Base-by-base conservation (phyloP, 2,113 vertebrate genomes). In the Oreochromis tanganicae region DNA sequence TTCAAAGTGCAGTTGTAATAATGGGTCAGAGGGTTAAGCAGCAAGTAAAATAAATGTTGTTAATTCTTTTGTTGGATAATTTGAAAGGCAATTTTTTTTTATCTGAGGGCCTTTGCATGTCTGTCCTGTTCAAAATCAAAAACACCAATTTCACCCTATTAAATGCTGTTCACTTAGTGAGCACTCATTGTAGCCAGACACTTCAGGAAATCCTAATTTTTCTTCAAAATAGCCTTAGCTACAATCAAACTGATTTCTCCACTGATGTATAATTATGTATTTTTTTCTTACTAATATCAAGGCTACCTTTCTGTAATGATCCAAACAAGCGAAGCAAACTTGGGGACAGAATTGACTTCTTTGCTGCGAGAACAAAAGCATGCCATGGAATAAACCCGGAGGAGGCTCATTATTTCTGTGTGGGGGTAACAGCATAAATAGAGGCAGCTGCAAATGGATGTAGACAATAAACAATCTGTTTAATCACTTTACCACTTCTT, bases 321-420 rank as follows among this genome's bases (percentile, higher is more conserved):
- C 46, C 78, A 78, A 90, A 85, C 79, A 68, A 87, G 46, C 75
- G 81, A 80, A 80, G 16, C 43, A 19, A 75, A 75, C 41, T 3
- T 10, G 43, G 56, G 80, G 63, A 87, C 59, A 5, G 61, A 86
- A 80, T 54, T 50, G 14, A 91, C 80, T 82, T 36, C 17, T 52
- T 66, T 87, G 82, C 82, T 41, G 34, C 48, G 8, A 71, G 38
- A 91, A 92, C 83, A 88, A 83, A 87, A 85, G 66, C 73, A 36
- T 57, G 84, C 81, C 66, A 36, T 14, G 52, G 68, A 46, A 46
- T 36, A 36, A 84, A 55, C 59, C 85, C 75, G 29, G 75, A 85
- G 24, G 83, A 81, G 56, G 80, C 68, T 86, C 82, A 84, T 93
- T 92, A 84, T 87, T 86, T 88, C 86, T 41, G 46, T 71, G 41